Evolutionary conservation across 2,888 invertebrate species (phyloP).

Genomic region (Meta bourneti): DNA sequence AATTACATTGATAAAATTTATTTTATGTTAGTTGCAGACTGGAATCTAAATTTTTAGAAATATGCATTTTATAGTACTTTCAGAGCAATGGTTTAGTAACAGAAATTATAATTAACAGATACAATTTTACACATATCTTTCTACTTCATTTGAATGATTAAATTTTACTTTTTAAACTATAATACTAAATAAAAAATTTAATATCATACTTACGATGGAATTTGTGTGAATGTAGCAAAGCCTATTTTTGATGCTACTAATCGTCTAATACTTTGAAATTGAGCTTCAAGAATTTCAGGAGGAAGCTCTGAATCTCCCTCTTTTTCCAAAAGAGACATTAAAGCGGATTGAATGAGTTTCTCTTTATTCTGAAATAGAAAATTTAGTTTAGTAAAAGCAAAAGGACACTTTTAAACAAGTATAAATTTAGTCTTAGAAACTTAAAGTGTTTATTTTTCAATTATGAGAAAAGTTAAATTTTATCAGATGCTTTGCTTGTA

Average conservation of each 20-base stretch:
- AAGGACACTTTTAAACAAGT: background rate
- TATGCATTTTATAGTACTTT: too few relatives aligned
- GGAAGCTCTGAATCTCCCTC: constrained; percentile 85
- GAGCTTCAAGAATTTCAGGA: constrained; percentile 89
- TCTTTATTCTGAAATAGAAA: constrained; percentile 91
- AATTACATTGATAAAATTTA: too few relatives aligned
- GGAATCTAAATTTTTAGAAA: too few relatives aligned
- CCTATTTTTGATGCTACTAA: constrained; percentile 98
- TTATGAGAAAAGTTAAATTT: background rate
- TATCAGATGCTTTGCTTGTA: background rate
- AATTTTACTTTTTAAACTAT: background rate
- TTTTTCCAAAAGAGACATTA: constrained; percentile 90
- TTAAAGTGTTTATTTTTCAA: background rate
- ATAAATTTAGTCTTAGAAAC: background rate
- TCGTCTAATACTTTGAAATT: constrained; percentile 95
- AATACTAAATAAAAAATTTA: background rate
- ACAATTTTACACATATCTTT: too few relatives aligned
- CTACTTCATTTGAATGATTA: background rate
- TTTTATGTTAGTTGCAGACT: too few relatives aligned
- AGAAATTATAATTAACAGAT: too few relatives aligned
- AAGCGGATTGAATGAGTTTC: constrained; percentile 94
- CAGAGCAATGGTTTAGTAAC: too few relatives aligned
- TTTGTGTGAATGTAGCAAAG: constrained; percentile 95
- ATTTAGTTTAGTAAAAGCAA: background rate
- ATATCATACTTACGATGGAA: constrained; percentile 86